Conservation (phyloP, 2,888 invertebrate species). For the Parnassius mnemosyne region DNA sequence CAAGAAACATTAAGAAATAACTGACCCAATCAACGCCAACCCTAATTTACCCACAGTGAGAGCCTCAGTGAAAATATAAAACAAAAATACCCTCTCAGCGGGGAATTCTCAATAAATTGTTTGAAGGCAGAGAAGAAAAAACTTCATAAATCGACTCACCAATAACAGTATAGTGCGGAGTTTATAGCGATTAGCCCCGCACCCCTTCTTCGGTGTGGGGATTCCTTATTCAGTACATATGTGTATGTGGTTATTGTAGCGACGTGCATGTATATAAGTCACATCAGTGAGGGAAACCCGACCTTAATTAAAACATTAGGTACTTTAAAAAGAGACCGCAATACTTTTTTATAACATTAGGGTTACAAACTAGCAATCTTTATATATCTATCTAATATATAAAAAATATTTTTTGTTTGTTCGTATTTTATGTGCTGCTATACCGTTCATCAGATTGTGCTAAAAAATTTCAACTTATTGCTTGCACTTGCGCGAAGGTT, state of each 20-base stretch:
- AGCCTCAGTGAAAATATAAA: conserved; percentile 46
- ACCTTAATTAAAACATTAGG: too few relatives aligned
- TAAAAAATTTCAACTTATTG: too few relatives aligned
- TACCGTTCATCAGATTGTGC: too few relatives aligned
- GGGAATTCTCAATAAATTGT: conserved; percentile 71
- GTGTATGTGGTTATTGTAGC: conserved; percentile 45
- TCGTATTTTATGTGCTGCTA: too few relatives aligned
- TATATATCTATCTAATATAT: too few relatives aligned
- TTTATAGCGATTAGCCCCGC: conserved; percentile 59
- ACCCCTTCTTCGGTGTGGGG: conserved; percentile 66
- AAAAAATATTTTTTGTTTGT: too few relatives aligned
- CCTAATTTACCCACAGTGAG: conserved; percentile 48
- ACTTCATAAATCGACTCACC: conserved; percentile 65
- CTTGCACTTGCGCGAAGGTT: too few relatives aligned
- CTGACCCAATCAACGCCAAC: conserved; percentile 50
- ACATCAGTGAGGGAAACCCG: too few relatives aligned
- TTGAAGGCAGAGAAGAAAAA: conserved; percentile 56
- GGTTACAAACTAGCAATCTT: too few relatives aligned
- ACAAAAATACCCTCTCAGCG: conserved; percentile 47
- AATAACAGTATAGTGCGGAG: conserved; percentile 73
- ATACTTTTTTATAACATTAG: too few relatives aligned
- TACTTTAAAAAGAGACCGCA: too few relatives aligned
- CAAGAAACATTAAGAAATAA: conserved; percentile 40
- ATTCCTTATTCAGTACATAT: conserved; percentile 71
- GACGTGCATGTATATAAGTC: conserved; percentile 29